Conservation (phyloP, 2,797 vertebrate species). For the Simalia tracyae region DNA sequence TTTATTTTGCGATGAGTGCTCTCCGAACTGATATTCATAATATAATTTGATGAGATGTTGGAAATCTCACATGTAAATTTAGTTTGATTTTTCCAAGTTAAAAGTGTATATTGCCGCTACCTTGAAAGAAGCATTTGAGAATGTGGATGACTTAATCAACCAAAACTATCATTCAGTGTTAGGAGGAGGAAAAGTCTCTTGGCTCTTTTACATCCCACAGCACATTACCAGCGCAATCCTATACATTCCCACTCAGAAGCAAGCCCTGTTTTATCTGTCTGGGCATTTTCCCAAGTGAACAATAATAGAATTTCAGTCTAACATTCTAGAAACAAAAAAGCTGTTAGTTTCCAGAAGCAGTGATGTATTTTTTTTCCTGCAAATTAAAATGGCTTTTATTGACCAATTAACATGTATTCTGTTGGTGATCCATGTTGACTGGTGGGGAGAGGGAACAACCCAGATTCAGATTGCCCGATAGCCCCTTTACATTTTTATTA, state of each 20-base stretch:
- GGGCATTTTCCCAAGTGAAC: neutral
- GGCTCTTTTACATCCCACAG: neutral
- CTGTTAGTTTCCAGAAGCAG: neutral
- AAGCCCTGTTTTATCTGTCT: neutral
- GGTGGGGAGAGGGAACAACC: neutral
- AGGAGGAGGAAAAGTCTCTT: neutral
- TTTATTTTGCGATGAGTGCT: neutral
- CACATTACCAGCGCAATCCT: neutral
- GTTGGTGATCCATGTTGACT: neutral
- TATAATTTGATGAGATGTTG: neutral
- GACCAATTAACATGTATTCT: neutral
- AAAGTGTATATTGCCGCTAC: neutral
- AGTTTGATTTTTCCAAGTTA: neutral
- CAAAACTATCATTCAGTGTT: neutral
- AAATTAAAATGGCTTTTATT: neutral
- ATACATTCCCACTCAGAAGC: neutral
- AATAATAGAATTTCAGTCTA: no score
- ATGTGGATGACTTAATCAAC: neutral
- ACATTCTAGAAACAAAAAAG: neutral
- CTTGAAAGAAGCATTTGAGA: neutral
- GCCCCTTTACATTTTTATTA: neutral
- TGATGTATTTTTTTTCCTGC: neutral
- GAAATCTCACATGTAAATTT: neutral
- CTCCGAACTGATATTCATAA: neutral
- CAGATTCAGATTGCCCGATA: neutral